Base-by-base conservation (phyloP, 2,888 invertebrate genomes). In the Odontomyia ornata region DNA sequence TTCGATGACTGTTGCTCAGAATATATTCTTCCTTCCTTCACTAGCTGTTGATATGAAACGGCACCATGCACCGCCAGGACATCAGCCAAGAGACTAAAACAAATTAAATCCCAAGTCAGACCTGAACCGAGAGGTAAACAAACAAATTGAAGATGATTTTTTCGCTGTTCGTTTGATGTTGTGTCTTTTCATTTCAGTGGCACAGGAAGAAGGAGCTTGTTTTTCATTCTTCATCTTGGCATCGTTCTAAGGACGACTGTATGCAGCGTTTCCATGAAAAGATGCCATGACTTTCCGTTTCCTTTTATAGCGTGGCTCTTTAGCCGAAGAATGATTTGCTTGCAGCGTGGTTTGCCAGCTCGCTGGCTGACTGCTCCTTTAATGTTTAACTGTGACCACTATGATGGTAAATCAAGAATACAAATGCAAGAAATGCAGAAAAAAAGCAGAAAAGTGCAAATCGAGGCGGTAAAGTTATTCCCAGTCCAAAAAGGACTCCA, bases 331-430 rank as follows among this genome's bases (percentile, higher is more conserved):
- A 36, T 36, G 36, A 9, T 36, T 36, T 36, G 36, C 36, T 36
- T 36, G 3, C 9, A 5, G 36, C 36, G 36, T 36, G 36, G 36
- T n/a, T n/a, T n/a, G n/a, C 36, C 36, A 52, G 18, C 52, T 9
- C 5, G 52, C n/a, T 9, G 52, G n/a, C 3, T 52, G 15, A 18
- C 52, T 52, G 52, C 15, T 52, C 52, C 18, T 52, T 52, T 52
- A 36, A 52, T 52, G 52, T 52, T 52, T 52, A 52, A 52, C 15
- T 52, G 13, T 52, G 52, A 52, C 52, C 52, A 52, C 52, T 52
- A 18, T 52, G 52, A 18, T 52, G 52, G 15, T 52, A 52, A 52
- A 52, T 52, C 52, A 52, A n/a, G 52, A 4, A 52, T 52, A 13
- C 52, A 52, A 13, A 52, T 52, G 52, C 18, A 52, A 3, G 15